Evolutionary conservation across 1,140 invertebrate genomes (phyloP).

Genomic region (Dinoponera quadriceps): DNA sequence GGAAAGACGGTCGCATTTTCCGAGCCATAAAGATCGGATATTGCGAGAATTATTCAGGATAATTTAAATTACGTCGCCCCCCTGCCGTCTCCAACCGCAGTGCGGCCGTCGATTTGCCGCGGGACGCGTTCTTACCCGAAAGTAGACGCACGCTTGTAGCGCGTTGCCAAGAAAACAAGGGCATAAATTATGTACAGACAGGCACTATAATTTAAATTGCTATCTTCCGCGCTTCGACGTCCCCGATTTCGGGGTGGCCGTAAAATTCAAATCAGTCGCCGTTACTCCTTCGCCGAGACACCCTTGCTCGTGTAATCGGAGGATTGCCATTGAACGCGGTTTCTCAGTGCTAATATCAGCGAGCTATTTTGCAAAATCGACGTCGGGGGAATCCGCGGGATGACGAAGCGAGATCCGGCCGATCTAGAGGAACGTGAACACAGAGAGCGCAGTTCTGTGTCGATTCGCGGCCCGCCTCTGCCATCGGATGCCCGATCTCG

Average conservation of each 20-base stretch:
- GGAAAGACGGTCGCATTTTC: constrained; percentile 80
- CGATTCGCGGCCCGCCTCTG: constrained; percentile 49
- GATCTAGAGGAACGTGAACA: background rate
- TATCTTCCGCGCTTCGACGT: constrained; percentile 74
- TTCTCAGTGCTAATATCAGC: background rate
- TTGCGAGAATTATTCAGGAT: constrained; percentile 85
- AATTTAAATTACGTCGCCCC: constrained; percentile 84
- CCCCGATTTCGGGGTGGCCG: constrained; percentile 72
- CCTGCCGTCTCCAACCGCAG: background rate
- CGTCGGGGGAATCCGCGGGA: background rate
- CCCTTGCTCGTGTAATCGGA: constrained; percentile 30
- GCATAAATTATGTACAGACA: constrained; percentile 85
- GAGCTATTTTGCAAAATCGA: background rate
- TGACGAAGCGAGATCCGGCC: background rate
- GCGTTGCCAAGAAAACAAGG: constrained; percentile 81
- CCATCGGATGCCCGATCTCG: constrained; percentile 60
- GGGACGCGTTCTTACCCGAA: constrained; percentile 45
- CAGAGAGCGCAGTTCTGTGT: constrained; percentile 7
- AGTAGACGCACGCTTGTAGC: constrained; percentile 22
- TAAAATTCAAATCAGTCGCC: constrained; percentile 83
- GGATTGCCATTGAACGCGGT: constrained; percentile 57
- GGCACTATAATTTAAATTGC: constrained; percentile 84
- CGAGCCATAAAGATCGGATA: constrained; percentile 85
- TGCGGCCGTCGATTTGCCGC: constrained; percentile 62
- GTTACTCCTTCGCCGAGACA: constrained; percentile 65